Evolutionary conservation across 2,797 vertebrate genomes (phyloP).

Genomic region (Euthynnus affinis): DNA sequence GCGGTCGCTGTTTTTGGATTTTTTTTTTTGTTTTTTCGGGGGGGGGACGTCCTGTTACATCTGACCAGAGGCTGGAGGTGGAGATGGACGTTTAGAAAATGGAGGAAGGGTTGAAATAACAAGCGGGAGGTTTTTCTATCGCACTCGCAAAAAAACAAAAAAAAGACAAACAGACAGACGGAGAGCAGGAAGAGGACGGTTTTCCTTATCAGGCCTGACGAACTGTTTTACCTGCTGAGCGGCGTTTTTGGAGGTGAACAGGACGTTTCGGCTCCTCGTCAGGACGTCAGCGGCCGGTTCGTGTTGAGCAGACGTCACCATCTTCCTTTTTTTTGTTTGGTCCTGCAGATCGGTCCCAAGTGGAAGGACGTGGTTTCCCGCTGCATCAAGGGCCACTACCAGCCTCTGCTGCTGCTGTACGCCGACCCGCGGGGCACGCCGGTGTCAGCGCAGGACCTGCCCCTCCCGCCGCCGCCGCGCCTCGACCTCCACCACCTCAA

Average conservation of each 20-base stretch:
- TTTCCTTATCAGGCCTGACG: not conserved
- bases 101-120: conserved; percentile 56
- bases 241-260: not conserved
- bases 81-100: conserved; percentile 24
- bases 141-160: conserved; percentile 1
- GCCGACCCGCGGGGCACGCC: conserved; percentile 97
- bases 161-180: not conserved
- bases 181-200: conserved; percentile 24
- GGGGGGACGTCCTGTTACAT: conserved; percentile 48
- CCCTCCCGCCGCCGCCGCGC: no score
- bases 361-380: conserved; percentile 99
- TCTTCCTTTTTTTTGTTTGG: not conserved
- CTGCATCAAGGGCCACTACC: conserved; percentile 97
- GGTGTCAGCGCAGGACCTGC: conserved; percentile 90
- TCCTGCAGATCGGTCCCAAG: conserved; percentile 93
- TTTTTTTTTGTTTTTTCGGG: no score
- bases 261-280: not conserved
- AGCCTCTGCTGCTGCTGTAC: conserved; percentile 96
- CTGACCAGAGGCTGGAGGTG: not conserved
- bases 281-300: rapidly evolving
- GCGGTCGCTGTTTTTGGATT: not conserved
- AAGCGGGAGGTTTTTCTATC: conserved; percentile 24
- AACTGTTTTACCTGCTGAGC: conserved; percentile 11
- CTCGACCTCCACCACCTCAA: conserved; percentile 89
- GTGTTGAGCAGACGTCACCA: no score